phyloP scores from a whole-genome alignment of 1,140 invertebrate species.

The Dendroctonus ponderosae region DNA sequence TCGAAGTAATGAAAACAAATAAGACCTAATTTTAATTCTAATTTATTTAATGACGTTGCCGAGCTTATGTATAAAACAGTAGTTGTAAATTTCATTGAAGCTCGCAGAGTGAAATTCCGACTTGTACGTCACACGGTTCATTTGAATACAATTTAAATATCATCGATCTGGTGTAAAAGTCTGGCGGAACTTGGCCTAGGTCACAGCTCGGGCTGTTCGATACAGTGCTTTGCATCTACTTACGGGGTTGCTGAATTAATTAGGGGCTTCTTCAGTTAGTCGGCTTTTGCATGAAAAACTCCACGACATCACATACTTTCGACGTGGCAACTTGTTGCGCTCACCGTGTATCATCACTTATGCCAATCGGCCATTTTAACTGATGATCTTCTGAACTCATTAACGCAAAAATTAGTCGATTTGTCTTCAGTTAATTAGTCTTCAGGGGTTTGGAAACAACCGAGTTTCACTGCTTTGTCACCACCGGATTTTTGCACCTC shows the following conservation, averaged over 20 bases:
- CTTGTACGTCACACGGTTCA: constrained; percentile 36
- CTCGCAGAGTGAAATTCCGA: constrained; percentile 31
- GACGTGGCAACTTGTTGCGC: too few relatives aligned
- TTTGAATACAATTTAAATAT: constrained; percentile 37
- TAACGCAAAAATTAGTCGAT: too few relatives aligned
- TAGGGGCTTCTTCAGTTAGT: background rate
- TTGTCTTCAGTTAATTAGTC: too few relatives aligned
- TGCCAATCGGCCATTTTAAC: too few relatives aligned
- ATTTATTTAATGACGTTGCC: constrained; percentile 33
- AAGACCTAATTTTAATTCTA: constrained; percentile 32
- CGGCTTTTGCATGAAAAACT: too few relatives aligned
- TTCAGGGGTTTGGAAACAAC: too few relatives aligned
- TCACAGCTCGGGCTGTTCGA: constrained; percentile 14
- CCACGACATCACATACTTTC: too few relatives aligned
- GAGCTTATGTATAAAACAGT: constrained; percentile 36
- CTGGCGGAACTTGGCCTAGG: constrained; percentile 34
- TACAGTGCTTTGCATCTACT: constrained; percentile 11
- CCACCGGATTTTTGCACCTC: too few relatives aligned
- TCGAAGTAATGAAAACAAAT: constrained; percentile 21
- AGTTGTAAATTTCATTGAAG: constrained; percentile 37
- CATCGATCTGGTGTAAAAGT: constrained; percentile 36
- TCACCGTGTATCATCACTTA: too few relatives aligned
- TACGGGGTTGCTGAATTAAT: too few relatives aligned
- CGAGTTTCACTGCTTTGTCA: too few relatives aligned
- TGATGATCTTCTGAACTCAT: too few relatives aligned